Conservation (phyloP, 1,140 invertebrate species). For the Philopotamus ludificatus region DNA sequence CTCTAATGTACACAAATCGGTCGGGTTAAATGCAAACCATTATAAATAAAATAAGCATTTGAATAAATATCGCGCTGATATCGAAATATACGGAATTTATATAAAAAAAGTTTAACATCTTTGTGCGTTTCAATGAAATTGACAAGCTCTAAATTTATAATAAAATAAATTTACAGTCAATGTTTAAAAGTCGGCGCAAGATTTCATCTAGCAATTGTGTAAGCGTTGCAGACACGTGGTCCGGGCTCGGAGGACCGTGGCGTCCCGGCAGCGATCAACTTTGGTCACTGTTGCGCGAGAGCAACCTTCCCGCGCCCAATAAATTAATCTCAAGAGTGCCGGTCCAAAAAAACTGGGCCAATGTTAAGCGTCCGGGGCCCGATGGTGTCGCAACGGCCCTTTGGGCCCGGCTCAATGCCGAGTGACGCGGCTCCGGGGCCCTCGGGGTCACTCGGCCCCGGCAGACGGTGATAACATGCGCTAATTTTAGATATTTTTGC, state of each 20-base stretch:
- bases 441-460: neutral
- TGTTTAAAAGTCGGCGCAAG: too few relatives aligned
- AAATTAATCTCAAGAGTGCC: slow-evolving; percentile 28
- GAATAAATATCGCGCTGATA: too few relatives aligned
- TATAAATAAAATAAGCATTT: too few relatives aligned
- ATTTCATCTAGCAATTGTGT: too few relatives aligned
- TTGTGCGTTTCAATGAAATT: too few relatives aligned
- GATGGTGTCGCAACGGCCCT: slow-evolving; percentile 18
- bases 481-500: slow-evolving; percentile 27
- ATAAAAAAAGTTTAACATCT: too few relatives aligned
- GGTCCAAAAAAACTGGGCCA: slow-evolving; percentile 35
- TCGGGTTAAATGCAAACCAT: too few relatives aligned
- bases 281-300: neutral
- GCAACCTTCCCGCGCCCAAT: slow-evolving; percentile 10
- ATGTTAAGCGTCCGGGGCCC: slow-evolving; percentile 32
- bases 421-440: slow-evolving; percentile 11
- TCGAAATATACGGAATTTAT: too few relatives aligned
- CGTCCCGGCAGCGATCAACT: neutral
- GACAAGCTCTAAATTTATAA: too few relatives aligned
- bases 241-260: neutral
- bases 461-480: slow-evolving; percentile 1
- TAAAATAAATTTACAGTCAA: too few relatives aligned
- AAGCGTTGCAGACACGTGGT: too few relatives aligned
- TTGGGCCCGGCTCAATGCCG: slow-evolving; percentile 35
- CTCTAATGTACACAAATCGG: too few relatives aligned